Base-by-base conservation (phyloP, 2,113 vertebrate genomes). In the Apaloderma vittatum region DNA sequence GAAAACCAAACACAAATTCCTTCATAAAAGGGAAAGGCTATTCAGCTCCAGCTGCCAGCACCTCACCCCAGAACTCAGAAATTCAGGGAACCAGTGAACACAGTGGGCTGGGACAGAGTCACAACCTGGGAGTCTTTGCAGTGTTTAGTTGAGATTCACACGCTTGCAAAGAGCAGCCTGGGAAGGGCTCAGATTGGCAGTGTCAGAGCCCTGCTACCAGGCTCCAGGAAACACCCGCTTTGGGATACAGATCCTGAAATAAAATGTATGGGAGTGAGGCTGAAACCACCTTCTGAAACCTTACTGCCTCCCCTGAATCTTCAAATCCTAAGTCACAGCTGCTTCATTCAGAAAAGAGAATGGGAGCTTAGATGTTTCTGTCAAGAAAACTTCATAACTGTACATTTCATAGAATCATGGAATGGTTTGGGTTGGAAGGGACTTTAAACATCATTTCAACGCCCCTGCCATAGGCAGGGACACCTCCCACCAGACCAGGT, bases 61-160 rank as follows among this genome's bases (percentile, higher is more conserved):
- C 58, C 13, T 48, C 52, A n/a, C 8, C 54, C n/a, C 43, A 74
- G 59, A 87, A 67, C 4, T 19, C 55, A 63, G 37, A 63, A 72
- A 67, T 55, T 0, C 17, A 4, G 12, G 29, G 20, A 61, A 70
- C 29, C 1, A 3, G 18, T 0, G 5, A 73, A 46, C 0, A 0
- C 45, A 61, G 34, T 0, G 1, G 34, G 34, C 30, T 66, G 72
- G 34, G 58, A 32, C 24, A 37, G 48, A 85, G 40, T 22, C 46
- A 54, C 27, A 62, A 7, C 5, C 22, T 1, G 0, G 1, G 21
- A 37, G 12, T 21, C 29, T 52, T 32, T 46, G 34, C 30, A 27
- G 51, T 29, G 6, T 14, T n/a, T 14, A 40, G 55, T 45, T 34
- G 70, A 81, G 51, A 61, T 82, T 84, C 58, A 48, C 68, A 62